Percentiles rank a stretch among this genome's conserved stretches.
Conservation (phyloP, 2,113 vertebrate species). For the Monopterus albus region DNA sequence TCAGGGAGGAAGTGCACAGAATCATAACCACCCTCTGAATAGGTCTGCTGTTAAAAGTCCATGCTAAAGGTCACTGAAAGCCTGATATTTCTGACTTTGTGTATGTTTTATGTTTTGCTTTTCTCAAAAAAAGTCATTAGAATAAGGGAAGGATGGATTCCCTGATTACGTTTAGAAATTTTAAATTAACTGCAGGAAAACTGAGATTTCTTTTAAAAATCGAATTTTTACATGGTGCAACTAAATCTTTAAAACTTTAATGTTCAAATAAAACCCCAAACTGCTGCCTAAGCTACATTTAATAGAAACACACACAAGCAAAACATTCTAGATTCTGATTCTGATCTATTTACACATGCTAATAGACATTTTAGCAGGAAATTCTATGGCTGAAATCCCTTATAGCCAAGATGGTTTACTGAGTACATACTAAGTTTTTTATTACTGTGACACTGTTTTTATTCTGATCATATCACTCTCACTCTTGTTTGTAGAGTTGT, state of each 20-base stretch:
- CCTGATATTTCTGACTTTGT: background rate
- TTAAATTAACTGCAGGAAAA: background rate
- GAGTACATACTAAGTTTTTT: background rate
- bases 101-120: background rate
- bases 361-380: too few relatives aligned
- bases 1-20: conserved; percentile 7
- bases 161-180: background rate
- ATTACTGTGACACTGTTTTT: background rate
- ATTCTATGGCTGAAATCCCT: background rate
- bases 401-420: background rate
- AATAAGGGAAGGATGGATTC: too few relatives aligned
- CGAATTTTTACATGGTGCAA: too few relatives aligned
- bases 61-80: background rate
- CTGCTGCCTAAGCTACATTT: too few relatives aligned
- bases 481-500: conserved; percentile 12
- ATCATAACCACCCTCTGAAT: background rate
- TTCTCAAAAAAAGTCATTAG: too few relatives aligned
- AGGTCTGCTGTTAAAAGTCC: conserved; percentile 32
- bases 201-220: background rate
- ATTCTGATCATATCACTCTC: background rate
- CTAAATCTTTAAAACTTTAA: too few relatives aligned
- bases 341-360: too few relatives aligned
- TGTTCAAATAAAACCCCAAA: too few relatives aligned
- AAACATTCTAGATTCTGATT: too few relatives aligned
- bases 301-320: too few relatives aligned